Evolutionary conservation across 2,888 invertebrate genomes (phyloP).

Genomic region (Plebejus argus): DNA sequence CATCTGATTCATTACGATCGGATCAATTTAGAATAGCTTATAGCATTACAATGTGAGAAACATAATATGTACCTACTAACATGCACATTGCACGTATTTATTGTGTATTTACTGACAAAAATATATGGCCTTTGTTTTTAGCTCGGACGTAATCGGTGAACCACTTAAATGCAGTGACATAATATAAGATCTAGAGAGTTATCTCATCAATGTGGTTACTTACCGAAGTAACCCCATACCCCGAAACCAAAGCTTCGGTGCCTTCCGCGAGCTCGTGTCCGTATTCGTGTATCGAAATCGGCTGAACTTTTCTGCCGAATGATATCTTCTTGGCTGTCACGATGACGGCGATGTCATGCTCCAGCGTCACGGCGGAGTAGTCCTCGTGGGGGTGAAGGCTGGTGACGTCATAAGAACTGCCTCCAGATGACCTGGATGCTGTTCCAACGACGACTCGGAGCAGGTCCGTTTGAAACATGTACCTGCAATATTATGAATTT

Average conservation of each 20-base stretch:
- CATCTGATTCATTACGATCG: no score
- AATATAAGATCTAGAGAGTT: no score
- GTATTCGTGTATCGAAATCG: conserved; percentile 54
- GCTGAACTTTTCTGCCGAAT: conserved; percentile 51
- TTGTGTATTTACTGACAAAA: no score
- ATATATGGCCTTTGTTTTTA: no score
- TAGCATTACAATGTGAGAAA: no score
- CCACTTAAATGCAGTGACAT: no score
- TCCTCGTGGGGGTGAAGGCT: conserved; percentile 54
- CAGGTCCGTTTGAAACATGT: conserved; percentile 48
- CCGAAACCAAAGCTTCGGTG: conserved; percentile 65
- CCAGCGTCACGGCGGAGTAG: conserved; percentile 55
- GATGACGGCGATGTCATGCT: conserved; percentile 66
- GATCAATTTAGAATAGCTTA: no score
- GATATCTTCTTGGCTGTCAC: conserved; percentile 52
- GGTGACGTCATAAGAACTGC: conserved; percentile 55
- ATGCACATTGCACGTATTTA: no score
- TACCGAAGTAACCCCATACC: conserved; percentile 62
- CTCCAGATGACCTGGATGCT: conserved; percentile 56
- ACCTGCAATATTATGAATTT: conserved; percentile 46
- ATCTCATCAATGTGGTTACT: conserved; percentile 36
- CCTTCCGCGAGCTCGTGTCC: conserved; percentile 53
- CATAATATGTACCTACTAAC: no score
- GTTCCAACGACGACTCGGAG: conserved; percentile 62
- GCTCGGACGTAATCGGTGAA: no score